phyloP scores from a whole-genome alignment of 1,140 invertebrate genomes.

The Nymphalis io region DNA sequence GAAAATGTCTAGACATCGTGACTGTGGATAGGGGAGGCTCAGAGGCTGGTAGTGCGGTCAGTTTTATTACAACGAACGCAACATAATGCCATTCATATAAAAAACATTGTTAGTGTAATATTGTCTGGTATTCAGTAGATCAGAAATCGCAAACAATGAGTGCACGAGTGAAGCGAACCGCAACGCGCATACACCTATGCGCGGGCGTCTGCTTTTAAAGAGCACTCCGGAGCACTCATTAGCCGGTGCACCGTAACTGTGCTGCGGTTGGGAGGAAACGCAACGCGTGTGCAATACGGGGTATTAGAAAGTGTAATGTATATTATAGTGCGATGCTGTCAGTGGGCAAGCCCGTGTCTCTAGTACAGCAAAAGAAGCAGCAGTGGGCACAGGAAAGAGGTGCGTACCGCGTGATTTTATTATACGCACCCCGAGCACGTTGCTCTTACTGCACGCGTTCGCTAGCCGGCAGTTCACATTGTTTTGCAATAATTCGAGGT shows the following conservation, averaged over 20 bases:
- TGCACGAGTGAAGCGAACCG: slow-evolving; percentile 70
- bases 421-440: slow-evolving; percentile 3
- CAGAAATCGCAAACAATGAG: slow-evolving; percentile 62
- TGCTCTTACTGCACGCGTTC: slow-evolving; percentile 7
- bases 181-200: slow-evolving; percentile 65
- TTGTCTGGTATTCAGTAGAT: slow-evolving; percentile 44
- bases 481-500: slow-evolving; percentile 57
- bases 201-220: slow-evolving; percentile 70
- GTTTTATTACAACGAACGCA: slow-evolving; percentile 36
- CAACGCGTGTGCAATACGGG: slow-evolving; percentile 67
- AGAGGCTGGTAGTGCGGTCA: slow-evolving; percentile 24
- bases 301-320: slow-evolving; percentile 76
- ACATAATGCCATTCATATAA: slow-evolving; percentile 30
- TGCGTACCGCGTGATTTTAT: slow-evolving; percentile 62
- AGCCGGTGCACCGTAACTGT: slow-evolving; percentile 72
- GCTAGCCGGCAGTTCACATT: slow-evolving; percentile 25
- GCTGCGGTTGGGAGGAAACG: slow-evolving; percentile 57
- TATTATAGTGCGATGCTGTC: slow-evolving; percentile 73
- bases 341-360: slow-evolving; percentile 79
- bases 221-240: slow-evolving; percentile 68
- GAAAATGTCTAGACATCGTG: slow-evolving; percentile 57
- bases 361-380: slow-evolving; percentile 87
- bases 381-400: slow-evolving; percentile 90
- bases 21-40: slow-evolving; percentile 13
- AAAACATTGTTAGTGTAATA: slow-evolving; percentile 50